phyloP scores from a whole-genome alignment of 2,888 invertebrate genomes.

The Marasmarcha lunaedactyla region DNA sequence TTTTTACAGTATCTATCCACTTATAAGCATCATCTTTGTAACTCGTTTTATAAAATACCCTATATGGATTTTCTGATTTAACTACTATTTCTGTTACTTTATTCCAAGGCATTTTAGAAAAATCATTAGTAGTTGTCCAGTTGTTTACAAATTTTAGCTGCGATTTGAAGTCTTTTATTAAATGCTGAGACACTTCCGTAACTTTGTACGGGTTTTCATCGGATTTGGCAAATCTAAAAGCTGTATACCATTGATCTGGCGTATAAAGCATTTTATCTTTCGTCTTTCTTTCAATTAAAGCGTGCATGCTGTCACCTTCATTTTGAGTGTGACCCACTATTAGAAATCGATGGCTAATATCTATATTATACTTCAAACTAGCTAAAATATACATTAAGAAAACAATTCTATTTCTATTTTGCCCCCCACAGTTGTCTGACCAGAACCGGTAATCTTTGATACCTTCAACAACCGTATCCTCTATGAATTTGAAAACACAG shows the following conservation, averaged over 20 bases:
- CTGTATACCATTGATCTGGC: constrained; percentile 6
- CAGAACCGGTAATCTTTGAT: background rate
- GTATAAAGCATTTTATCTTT: constrained; percentile 2
- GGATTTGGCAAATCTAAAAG: constrained; percentile 9
- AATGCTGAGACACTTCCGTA: no score
- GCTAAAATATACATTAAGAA: background rate
- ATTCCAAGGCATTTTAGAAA: no score
- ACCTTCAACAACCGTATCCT: no score
- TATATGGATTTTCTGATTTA: no score
- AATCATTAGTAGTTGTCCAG: no score
- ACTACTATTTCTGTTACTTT: no score
- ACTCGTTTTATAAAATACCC: no score
- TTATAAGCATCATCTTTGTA: no score
- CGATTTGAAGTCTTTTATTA: no score
- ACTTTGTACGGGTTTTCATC: no score
- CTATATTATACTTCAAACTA: background rate
- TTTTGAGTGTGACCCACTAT: background rate
- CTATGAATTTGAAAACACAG: constrained; percentile 3
- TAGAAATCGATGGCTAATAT: constrained; percentile 4
- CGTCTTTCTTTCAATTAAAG: constrained; percentile 1
- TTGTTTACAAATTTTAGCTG: no score
- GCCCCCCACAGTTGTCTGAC: background rate
- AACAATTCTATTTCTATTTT: background rate
- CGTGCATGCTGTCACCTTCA: constrained; percentile 4
- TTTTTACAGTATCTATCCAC: no score